Evolutionary conservation across 2,888 invertebrate genomes (phyloP).

Genomic region (Herminia tarsipennalis): DNA sequence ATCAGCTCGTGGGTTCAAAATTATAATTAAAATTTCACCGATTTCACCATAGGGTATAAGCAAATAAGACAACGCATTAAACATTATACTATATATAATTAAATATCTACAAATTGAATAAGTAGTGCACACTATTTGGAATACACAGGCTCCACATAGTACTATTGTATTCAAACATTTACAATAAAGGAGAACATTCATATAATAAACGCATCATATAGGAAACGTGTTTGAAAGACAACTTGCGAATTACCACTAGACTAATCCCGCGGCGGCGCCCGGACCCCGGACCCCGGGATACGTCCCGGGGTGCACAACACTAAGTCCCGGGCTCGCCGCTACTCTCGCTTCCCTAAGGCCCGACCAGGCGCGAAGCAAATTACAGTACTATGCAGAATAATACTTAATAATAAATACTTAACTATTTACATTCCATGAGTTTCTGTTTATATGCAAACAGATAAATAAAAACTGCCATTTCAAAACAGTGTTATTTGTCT

Average conservation of each 20-base stretch:
- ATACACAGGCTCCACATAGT: conserved; percentile 66
- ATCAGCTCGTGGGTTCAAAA: conserved; percentile 71
- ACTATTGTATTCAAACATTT: conserved; percentile 79
- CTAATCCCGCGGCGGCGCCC: conserved; percentile 39
- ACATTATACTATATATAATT: conserved; percentile 85
- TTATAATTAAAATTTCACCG: conserved; percentile 76
- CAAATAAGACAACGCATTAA: conserved; percentile 82
- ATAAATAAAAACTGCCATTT: conserved; percentile 34
- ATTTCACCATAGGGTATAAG: conserved; percentile 73
- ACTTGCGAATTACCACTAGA: conserved; percentile 64
- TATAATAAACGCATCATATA: conserved; percentile 84
- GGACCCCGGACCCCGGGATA: background rate
- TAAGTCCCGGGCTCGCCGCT: conserved; percentile 21
- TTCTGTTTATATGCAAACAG: conserved; percentile 40
- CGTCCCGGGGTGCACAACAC: conserved; percentile 10
- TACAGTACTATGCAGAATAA: conserved; percentile 73
- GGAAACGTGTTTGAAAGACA: conserved; percentile 80
- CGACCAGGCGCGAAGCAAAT: conserved; percentile 77
- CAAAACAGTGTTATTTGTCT: conserved; percentile 1
- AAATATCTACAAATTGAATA: conserved; percentile 85
- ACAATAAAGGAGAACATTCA: conserved; percentile 84
- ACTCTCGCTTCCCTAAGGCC: conserved; percentile 37
- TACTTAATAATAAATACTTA: conserved; percentile 79
- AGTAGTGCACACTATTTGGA: conserved; percentile 79
- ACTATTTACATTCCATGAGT: conserved; percentile 70